Conservation (phyloP, 2,113 vertebrate genomes). For the Pluvianellus socialis region DNA sequence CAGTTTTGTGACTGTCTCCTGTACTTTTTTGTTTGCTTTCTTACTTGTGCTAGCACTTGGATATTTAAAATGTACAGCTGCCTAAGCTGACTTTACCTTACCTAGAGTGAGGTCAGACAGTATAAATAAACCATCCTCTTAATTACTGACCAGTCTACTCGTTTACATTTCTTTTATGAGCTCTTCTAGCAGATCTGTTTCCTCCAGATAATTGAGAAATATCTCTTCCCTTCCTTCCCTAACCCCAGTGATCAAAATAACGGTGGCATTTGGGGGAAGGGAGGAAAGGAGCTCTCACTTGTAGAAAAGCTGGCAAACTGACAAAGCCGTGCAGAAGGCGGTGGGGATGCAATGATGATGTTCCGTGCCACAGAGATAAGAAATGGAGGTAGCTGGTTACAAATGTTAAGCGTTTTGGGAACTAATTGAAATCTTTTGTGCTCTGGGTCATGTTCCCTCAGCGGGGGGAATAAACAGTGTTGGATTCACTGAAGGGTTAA, state of each 20-base stretch:
- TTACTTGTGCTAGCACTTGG: background rate
- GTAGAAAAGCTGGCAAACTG: background rate
- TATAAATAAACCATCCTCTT: slow-evolving; percentile 29
- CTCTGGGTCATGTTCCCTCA: background rate
- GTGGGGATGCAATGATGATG: background rate
- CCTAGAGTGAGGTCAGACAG: slow-evolving; percentile 20
- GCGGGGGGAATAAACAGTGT: background rate
- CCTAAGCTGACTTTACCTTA: background rate
- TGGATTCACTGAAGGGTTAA: slow-evolving; percentile 42
- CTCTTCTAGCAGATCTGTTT: slow-evolving; percentile 49
- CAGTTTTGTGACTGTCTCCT: background rate
- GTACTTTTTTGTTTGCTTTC: background rate
- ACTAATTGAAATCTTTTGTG: background rate
- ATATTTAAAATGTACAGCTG: background rate
- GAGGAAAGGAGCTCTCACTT: background rate
- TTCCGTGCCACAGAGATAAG: background rate
- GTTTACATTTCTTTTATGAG: slow-evolving; percentile 27
- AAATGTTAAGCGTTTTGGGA: background rate
- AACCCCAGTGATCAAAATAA: background rate
- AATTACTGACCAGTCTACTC: background rate
- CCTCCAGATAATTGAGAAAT: slow-evolving; percentile 56
- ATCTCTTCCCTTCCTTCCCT: slow-evolving; percentile 48
- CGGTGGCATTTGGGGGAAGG: background rate
- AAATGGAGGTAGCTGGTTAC: background rate
- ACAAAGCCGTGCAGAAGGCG: background rate